Conservation (phyloP, 2,797 vertebrate species). For the Acestrorhynchus altus region DNA sequence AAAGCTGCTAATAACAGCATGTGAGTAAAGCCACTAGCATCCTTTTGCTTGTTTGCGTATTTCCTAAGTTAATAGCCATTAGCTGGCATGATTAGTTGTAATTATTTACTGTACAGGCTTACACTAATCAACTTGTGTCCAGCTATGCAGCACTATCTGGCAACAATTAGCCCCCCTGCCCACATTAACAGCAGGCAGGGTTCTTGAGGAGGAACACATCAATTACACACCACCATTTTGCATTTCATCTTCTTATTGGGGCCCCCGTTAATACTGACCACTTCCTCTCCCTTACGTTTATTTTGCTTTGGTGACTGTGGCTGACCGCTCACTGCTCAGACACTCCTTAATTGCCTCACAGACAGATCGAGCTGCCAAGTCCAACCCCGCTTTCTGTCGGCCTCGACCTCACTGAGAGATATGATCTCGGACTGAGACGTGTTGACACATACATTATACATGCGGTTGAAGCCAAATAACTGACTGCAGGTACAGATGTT, state of each 20-base stretch:
- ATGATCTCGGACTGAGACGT: conserved; percentile 44
- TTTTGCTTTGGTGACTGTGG: conserved; percentile 92
- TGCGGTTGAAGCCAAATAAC: conserved; percentile 21
- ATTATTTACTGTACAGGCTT: conserved; percentile 82
- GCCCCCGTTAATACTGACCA: conserved; percentile 85
- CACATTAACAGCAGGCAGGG: conserved; percentile 72
- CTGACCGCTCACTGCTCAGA: conserved; percentile 77
- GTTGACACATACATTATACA: conserved; percentile 45
- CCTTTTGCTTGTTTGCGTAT: conserved; percentile 59
- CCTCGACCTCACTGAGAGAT: conserved; percentile 44
- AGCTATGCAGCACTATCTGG: conserved; percentile 79
- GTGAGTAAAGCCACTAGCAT: conserved; percentile 45
- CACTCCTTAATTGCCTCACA: conserved; percentile 78
- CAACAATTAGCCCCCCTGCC: conserved; percentile 78
- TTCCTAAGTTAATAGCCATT: conserved; percentile 68
- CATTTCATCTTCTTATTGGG: conserved; percentile 85
- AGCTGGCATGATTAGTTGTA: conserved; percentile 77
- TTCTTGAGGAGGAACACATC: conserved; percentile 78
- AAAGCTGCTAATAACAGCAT: conserved; percentile 24
- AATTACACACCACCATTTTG: conserved; percentile 80
- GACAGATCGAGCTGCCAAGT: conserved; percentile 72
- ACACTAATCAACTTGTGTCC: conserved; percentile 79
- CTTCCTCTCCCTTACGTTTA: conserved; percentile 90
- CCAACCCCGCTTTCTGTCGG: conserved; percentile 68
- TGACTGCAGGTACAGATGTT: conserved; percentile 33